Percentiles rank a stretch among this genome's conserved stretches.
These are phyloP conservation scores for Sanderia malayensis DNA, from an alignment of 30 jellyfish, hydroid and myxozoan genomes.

Conservation along the genomic window DNA sequence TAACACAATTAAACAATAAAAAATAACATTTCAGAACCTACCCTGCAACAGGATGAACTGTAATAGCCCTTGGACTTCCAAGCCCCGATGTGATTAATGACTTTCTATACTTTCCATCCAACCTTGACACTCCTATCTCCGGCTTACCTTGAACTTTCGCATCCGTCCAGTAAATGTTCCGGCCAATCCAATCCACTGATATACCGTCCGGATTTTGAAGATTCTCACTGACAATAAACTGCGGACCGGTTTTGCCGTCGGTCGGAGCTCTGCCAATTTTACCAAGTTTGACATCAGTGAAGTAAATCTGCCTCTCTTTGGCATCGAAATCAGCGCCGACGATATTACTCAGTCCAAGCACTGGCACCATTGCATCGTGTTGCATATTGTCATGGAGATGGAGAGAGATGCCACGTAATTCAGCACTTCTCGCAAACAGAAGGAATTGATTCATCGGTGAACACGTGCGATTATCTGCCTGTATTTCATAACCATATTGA, in stretches of 20 bases:
- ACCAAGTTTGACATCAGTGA: slow-evolving; percentile 71
- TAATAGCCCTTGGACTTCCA: slow-evolving; percentile 86
- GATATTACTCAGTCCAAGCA: slow-evolving; percentile 82
- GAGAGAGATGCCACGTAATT: slow-evolving; percentile 86
- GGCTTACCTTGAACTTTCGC: slow-evolving; percentile 61
- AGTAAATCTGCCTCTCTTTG: slow-evolving; percentile 54
- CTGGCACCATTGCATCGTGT: slow-evolving; percentile 75
- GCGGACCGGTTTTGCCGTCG: slow-evolving; percentile 50
- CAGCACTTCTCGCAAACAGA: slow-evolving; percentile 90
- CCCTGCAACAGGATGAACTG: slow-evolving; percentile 96
- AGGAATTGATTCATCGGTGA: slow-evolving; percentile 37
- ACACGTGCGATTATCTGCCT: slow-evolving; percentile 57
- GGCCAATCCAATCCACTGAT: slow-evolving; percentile 95
- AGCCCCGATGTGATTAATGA: slow-evolving; percentile 53
- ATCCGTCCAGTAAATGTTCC: slow-evolving; percentile 81
- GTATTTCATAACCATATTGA: slow-evolving; percentile 39
- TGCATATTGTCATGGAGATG: slow-evolving; percentile 25
- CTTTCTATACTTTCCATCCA: slow-evolving; percentile 61
- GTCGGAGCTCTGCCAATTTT: slow-evolving; percentile 76
- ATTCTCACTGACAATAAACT: slow-evolving; percentile 42
- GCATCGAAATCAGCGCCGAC: slow-evolving; percentile 94
- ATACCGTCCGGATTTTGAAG: slow-evolving; percentile 92
- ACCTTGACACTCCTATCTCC: slow-evolving; percentile 67
- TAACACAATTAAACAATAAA: too few species aligned
- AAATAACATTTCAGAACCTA: slow-evolving; percentile 3